Evolutionary conservation across 1,140 invertebrate species (phyloP).

Genomic region (Psix sp.): DNA sequence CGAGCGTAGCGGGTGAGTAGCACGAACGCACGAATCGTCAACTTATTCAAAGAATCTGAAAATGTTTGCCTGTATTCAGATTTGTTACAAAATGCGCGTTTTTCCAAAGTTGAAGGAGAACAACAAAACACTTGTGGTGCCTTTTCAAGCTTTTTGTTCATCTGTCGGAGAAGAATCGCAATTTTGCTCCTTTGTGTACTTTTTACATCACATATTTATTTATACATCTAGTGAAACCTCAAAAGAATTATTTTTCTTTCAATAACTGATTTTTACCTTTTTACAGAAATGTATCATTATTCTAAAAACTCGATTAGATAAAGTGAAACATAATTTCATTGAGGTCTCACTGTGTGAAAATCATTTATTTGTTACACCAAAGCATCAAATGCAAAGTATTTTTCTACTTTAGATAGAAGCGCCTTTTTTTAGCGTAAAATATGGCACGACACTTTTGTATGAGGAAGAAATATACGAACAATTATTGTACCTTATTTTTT

Average conservation of each 20-base stretch:
- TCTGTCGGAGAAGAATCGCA: conserved; percentile 7
- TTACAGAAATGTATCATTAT: no score
- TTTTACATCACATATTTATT: conserved; percentile 18
- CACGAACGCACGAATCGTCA: conserved; percentile 13
- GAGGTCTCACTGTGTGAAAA: conserved; percentile 20
- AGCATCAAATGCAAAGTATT: conserved; percentile 26
- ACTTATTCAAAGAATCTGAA: conserved; percentile 14
- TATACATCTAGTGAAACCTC: conserved; percentile 13
- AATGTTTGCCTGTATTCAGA: conserved; percentile 23
- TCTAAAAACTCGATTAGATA: no score
- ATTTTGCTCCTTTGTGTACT: conserved; percentile 27
- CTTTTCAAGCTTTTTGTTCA: conserved; percentile 8
- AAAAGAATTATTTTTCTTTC: conserved; percentile 18
- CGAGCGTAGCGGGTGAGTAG: conserved; percentile 68
- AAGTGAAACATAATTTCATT: conserved; percentile 16
- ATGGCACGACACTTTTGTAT: conserved; percentile 10
- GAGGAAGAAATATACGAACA: conserved; percentile 10
- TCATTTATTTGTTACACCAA: conserved; percentile 30
- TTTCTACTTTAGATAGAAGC: conserved; percentile 1
- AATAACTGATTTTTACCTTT: no score
- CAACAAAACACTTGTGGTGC: conserved; percentile 5
- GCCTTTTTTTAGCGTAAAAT: no score
- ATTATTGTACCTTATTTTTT: not conserved
- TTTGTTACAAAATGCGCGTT: conserved; percentile 19
- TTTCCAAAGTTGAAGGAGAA: conserved; percentile 1